Percentiles rank a stretch among this genome's conserved stretches.
These are phyloP conservation scores for Crenuchus spilurus DNA, from an alignment of 2,797 vertebrate species.

Conservation along the genomic window DNA sequence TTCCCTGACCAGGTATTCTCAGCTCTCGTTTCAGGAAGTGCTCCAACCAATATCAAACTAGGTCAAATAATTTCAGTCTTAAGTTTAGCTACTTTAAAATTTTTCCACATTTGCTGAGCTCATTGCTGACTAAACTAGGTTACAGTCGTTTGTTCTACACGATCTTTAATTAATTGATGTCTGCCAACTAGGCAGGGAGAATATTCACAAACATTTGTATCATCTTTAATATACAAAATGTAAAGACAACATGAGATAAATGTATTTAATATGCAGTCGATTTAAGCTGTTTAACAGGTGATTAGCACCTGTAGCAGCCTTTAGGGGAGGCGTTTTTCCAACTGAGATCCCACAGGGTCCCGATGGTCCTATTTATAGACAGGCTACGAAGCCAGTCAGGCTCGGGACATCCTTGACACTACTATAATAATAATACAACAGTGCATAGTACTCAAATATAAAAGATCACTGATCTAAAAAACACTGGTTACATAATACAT, in stretches of 20 bases:
- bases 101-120: background rate
- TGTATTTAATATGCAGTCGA: background rate
- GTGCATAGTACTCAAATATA: slow-evolving; percentile 46
- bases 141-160: background rate
- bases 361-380: slow-evolving; percentile 23
- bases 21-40: background rate
- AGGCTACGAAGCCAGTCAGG: slow-evolving; percentile 36
- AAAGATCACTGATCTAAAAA: slow-evolving; percentile 45
- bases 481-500: slow-evolving; percentile 51
- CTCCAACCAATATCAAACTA: background rate
- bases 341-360: background rate
- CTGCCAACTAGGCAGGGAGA: background rate
- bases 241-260: background rate
- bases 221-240: background rate
- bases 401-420: slow-evolving; percentile 27
- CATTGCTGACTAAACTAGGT: background rate
- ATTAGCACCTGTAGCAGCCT: background rate
- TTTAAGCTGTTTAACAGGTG: slow-evolving; percentile 4
- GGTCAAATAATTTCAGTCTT: background rate
- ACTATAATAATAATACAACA: slow-evolving; percentile 46
- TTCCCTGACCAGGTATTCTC: too few relatives aligned
- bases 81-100: background rate
- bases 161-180: background rate
- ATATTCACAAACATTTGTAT: too few relatives aligned
- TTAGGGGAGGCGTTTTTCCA: background rate